Evolutionary conservation across 2,888 invertebrate genomes (phyloP).

Genomic region (Plemyria rubiginata): DNA sequence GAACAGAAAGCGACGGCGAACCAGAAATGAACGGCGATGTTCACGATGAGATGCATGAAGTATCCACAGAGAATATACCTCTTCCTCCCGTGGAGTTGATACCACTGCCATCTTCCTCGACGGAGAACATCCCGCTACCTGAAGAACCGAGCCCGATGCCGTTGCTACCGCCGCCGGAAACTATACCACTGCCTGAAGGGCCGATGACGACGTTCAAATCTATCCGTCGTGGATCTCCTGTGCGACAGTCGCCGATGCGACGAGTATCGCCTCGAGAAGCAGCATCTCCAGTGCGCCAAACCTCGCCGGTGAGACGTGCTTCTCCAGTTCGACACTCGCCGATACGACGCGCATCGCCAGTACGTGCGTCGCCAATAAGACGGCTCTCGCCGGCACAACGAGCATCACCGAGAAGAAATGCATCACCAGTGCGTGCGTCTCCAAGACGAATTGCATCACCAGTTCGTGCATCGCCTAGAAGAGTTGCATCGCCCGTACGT

Average conservation of each 20-base stretch:
- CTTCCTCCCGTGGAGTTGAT: slow-evolving; percentile 76
- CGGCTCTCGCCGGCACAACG: slow-evolving; percentile 13
- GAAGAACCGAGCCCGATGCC: slow-evolving; percentile 68
- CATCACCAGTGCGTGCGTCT: slow-evolving; percentile 15
- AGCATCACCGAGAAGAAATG: slow-evolving; percentile 12
- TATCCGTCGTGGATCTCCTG: slow-evolving; percentile 17
- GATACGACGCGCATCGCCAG: slow-evolving; percentile 8
- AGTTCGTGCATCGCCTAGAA: slow-evolving; percentile 8
- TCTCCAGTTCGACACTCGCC: slow-evolving; percentile 18
- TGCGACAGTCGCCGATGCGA: slow-evolving; percentile 15
- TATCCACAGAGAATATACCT: slow-evolving; percentile 75
- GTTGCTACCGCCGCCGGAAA: slow-evolving; percentile 64
- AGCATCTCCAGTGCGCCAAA: slow-evolving; percentile 7
- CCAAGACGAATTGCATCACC: slow-evolving; percentile 5
- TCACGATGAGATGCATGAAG: slow-evolving; percentile 65
- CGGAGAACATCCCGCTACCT: slow-evolving; percentile 71
- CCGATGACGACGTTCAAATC: slow-evolving; percentile 58
- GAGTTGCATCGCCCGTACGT: background rate
- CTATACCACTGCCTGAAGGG: slow-evolving; percentile 73
- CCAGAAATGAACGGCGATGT: slow-evolving; percentile 71
- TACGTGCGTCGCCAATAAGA: slow-evolving; percentile 2
- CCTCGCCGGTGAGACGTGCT: slow-evolving; percentile 10
- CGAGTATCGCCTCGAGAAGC: background rate
- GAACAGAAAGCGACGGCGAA: slow-evolving; percentile 66
- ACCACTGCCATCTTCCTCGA: slow-evolving; percentile 66